Evolutionary conservation across 2,113 vertebrate genomes (phyloP), one percentile per base, ranked within the genome.

Genomic region (Pelvicachromis taeniatus): DNA sequence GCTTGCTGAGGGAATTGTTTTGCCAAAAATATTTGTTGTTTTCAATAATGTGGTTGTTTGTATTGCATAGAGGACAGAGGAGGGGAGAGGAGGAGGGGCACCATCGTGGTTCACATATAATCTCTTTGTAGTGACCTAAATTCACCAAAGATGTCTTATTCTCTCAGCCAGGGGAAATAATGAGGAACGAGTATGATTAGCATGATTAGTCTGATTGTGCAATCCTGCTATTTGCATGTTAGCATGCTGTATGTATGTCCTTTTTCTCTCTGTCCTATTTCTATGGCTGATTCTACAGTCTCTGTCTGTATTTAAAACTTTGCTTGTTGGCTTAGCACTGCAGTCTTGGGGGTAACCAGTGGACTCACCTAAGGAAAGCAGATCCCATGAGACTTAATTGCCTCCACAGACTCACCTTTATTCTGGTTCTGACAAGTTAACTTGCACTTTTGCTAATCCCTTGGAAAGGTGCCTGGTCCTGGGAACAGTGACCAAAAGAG

Each of bases 1-100:
- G 86, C 82, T 85, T 83, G 86, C 10, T 38, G 84, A 85, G 73
- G 83, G 88, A 87, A 86, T 70, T 88, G 73, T 87, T 91, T 85
- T 87, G 82, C 84, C 87, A 90, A 89, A 91, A 90, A 90, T 87
- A 88, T 93, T 86, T 88, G 87, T 85, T 86, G 82, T 82, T 89
- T 93, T 93, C 88, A 89, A 90, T 89, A 91, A 88, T 90, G 53
- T 85, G 85, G 56, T 52, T 83, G 85, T 84, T 88, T 90, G 82
- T 85, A 38, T 85, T 83, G 80, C n/a, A 19, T n/a, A 59, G 75
- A 54, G 59, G 48, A 90, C 26, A 54, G 52, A 38, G 81, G 80
- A 68, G 26, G 31, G 45, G 16, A 81, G 58, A 77, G 50, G 52
- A 80, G 80, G 58, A 78, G 53, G 38, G 23, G 33, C 77, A 65